phyloP scores from a whole-genome alignment of 2,113 vertebrate species.

The Hemibagrus wyckioides region DNA sequence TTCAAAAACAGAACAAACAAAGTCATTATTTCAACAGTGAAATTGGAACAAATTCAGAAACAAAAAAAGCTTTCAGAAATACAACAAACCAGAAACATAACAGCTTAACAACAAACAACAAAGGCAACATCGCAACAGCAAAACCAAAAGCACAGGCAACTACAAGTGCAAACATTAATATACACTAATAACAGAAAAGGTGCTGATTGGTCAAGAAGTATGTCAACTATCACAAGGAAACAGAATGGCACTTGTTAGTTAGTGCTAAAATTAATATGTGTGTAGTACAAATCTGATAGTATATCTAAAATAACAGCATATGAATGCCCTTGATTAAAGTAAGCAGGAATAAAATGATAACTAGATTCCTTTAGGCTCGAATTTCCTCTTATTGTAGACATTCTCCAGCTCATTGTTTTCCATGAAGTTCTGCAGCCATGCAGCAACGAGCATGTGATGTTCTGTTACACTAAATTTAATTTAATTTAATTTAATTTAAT shows the following conservation, averaged over 20 bases:
- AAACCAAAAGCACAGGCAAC: no score
- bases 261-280: background rate
- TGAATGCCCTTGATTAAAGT: background rate
- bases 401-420: background rate
- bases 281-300: background rate
- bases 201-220: background rate
- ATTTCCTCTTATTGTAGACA: background rate
- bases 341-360: background rate
- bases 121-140: no score
- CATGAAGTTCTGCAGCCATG: background rate
- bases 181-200: background rate
- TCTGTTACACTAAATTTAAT: background rate
- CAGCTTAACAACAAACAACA: no score
- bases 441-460: background rate
- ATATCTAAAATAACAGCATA: background rate
- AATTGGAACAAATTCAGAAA: no score
- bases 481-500: no score
- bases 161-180: background rate
- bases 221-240: background rate
- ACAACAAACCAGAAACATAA: no score
- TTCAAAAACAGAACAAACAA: no score
- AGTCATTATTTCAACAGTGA: no score
- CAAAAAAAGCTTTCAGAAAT: no score
- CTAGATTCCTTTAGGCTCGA: background rate
- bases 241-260: background rate